Percentiles rank a stretch among this genome's conserved stretches.
phyloP scores from a whole-genome alignment of 2,888 invertebrate species.

The Dolichopus griseipennis region DNA sequence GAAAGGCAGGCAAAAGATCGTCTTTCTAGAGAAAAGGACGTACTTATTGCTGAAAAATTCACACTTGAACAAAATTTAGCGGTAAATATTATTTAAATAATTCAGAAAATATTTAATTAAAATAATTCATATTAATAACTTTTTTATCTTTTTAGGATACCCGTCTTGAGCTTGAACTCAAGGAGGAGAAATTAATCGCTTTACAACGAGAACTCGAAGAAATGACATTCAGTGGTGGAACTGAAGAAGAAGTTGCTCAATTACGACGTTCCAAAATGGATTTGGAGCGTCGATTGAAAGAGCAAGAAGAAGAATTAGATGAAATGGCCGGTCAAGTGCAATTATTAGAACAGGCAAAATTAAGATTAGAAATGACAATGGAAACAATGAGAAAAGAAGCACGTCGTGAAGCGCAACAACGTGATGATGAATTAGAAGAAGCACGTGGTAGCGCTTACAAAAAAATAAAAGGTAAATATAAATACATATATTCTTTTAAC shows the following conservation, averaged over 20 bases:
- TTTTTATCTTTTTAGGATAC: constrained; percentile 55
- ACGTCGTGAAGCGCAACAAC: constrained; percentile 76
- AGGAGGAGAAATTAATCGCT: constrained; percentile 73
- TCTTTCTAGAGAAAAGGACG: constrained; percentile 73
- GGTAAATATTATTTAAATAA: constrained; percentile 47
- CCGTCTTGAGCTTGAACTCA: constrained; percentile 77
- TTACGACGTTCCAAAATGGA: constrained; percentile 79
- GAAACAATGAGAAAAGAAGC: constrained; percentile 89
- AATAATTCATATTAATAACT: not conserved
- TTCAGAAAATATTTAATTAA: constrained; percentile 12
- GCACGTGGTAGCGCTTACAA: constrained; percentile 82
- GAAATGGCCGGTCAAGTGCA: constrained; percentile 87
- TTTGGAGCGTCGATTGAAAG: constrained; percentile 72
- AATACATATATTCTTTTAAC: not conserved
- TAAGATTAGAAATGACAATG: constrained; percentile 85
- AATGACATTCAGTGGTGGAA: constrained; percentile 66
- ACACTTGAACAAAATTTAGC: constrained; percentile 76
- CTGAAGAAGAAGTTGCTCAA: constrained; percentile 76
- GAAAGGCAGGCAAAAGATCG: constrained; percentile 73
- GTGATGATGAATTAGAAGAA: constrained; percentile 91
- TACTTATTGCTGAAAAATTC: constrained; percentile 76
- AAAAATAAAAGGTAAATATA: constrained; percentile 66
- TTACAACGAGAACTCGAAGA: constrained; percentile 80
- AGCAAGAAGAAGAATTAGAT: constrained; percentile 91
- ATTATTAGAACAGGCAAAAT: constrained; percentile 83